Evolutionary conservation across 2,113 vertebrate genomes (phyloP).

Genomic region (Thinocorus orbignyianus): DNA sequence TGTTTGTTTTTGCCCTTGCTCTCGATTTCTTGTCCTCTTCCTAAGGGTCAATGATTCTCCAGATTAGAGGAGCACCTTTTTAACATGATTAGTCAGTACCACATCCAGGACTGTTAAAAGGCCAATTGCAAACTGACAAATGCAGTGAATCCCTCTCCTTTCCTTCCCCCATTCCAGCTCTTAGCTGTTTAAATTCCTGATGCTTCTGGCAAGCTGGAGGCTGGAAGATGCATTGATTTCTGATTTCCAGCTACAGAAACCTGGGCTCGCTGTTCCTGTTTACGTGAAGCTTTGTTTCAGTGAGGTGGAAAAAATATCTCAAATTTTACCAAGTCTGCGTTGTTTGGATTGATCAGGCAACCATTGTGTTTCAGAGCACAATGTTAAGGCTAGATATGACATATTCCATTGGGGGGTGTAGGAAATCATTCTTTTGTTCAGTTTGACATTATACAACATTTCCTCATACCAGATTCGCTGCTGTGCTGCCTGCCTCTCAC

Average conservation of each 20-base stretch:
- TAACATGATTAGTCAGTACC: background rate
- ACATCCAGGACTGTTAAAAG: background rate
- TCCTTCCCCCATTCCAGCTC: background rate
- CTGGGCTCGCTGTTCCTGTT: background rate
- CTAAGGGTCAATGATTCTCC: background rate
- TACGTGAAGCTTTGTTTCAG: background rate
- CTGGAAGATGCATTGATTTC: background rate
- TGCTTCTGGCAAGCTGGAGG: background rate
- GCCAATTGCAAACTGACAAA: background rate
- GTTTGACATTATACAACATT: constrained; percentile 11
- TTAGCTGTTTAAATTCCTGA: background rate
- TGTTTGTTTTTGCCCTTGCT: background rate
- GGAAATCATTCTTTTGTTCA: constrained; percentile 39
- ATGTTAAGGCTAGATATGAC: background rate
- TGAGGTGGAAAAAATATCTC: background rate
- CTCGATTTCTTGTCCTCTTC: background rate
- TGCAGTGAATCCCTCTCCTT: background rate
- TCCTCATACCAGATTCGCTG: constrained; percentile 32
- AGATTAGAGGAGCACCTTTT: background rate
- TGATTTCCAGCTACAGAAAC: background rate
- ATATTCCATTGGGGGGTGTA: background rate
- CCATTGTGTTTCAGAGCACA: background rate
- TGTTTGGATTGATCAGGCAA: background rate
- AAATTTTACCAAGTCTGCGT: background rate
- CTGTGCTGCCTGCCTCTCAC: background rate